Evolutionary conservation across 2,888 invertebrate genomes (phyloP).

Genomic region (Desoria tigrina): DNA sequence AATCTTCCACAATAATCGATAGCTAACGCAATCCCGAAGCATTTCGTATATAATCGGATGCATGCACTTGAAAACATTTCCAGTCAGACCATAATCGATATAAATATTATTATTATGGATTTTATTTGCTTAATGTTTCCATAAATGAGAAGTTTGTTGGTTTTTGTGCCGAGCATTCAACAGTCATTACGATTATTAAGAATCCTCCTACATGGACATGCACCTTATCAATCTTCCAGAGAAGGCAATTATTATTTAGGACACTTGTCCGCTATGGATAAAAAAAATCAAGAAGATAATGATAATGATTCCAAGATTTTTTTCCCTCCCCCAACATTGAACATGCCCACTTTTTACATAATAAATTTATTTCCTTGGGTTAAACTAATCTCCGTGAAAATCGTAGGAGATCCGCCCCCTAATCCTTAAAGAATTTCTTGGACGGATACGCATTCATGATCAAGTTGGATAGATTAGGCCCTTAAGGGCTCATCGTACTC

Average conservation of each 20-base stretch:
- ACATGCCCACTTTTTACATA: background rate
- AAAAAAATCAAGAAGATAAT: conserved; percentile 9
- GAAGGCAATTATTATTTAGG: too few species aligned
- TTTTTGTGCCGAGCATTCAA: conserved; percentile 11
- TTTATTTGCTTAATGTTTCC: background rate
- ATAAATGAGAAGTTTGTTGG: conserved; percentile 17
- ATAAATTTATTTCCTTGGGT: conserved; percentile 5
- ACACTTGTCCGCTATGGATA: background rate
- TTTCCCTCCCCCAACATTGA: too few species aligned
- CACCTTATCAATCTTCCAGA: too few species aligned
- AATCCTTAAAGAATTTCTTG: conserved; percentile 13
- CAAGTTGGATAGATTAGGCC: conserved; percentile 13
- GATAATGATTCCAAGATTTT: conserved; percentile 14
- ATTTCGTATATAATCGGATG: too few species aligned
- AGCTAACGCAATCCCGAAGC: too few species aligned
- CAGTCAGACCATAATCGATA: too few species aligned
- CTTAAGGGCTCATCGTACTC: conserved; percentile 12
- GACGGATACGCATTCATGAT: background rate
- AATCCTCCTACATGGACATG: conserved; percentile 1
- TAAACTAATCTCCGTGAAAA: conserved; percentile 25
- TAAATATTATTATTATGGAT: too few species aligned
- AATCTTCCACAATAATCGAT: too few species aligned
- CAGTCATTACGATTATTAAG: conserved; percentile 1
- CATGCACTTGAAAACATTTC: too few species aligned
- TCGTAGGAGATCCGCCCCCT: conserved; percentile 20